phyloP scores from a whole-genome alignment of 2,113 vertebrate genomes.

The Anoura caudifer region DNA sequence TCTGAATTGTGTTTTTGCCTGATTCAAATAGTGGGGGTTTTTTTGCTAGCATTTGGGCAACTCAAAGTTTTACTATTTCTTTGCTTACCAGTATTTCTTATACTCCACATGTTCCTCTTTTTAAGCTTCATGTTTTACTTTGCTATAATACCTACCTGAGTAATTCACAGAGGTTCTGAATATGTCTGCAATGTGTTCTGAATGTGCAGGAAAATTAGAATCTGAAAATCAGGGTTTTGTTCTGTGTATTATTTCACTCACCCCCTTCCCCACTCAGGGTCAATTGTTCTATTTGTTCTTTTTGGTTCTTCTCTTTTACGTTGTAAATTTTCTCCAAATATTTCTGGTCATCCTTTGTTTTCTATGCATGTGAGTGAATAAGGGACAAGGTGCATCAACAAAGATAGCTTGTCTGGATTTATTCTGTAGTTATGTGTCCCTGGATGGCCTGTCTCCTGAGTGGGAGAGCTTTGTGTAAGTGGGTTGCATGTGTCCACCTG shows the following conservation, averaged over 20 bases:
- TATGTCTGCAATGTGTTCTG: not conserved
- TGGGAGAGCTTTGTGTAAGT: not conserved
- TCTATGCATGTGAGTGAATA: not conserved
- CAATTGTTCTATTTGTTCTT: not conserved
- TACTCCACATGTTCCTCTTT: not conserved
- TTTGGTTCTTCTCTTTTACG: not conserved
- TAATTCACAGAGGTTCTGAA: not conserved
- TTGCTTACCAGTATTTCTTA: not conserved
- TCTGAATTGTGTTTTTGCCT: slow-evolving; percentile 9
- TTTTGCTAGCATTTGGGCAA: not conserved
- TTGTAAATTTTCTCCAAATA: slow-evolving; percentile 12
- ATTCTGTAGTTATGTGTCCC: not conserved
- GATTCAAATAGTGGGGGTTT: not conserved
- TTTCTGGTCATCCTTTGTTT: not conserved
- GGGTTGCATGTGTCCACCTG: not conserved
- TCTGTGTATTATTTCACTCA: not conserved
- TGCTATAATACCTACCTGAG: not conserved
- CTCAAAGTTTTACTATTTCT: slow-evolving; percentile 19
- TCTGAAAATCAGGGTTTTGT: not conserved
- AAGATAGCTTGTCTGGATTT: not conserved
- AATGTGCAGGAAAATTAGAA: not conserved
- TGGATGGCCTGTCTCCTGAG: not conserved
- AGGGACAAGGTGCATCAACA: not conserved
- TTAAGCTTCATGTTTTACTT: slow-evolving; percentile 21
- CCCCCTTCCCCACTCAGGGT: not conserved